These are phyloP conservation scores for Amia ocellicauda DNA, from an alignment of 2,113 vertebrate species.

Conservation along the genomic window DNA sequence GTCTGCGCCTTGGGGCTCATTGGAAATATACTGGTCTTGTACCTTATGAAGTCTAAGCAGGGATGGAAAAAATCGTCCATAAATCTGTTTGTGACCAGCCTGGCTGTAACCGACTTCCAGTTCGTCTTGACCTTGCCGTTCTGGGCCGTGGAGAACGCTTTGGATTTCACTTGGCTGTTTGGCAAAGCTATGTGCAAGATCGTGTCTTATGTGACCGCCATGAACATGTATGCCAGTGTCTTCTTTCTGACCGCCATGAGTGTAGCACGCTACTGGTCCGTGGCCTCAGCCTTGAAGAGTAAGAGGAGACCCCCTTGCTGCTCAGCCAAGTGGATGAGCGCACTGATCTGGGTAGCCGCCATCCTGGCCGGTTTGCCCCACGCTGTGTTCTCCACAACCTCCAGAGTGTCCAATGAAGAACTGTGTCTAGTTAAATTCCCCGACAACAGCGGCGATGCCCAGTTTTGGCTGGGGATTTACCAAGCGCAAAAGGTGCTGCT, in stretches of 20 bases:
- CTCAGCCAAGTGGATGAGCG: slow-evolving; percentile 70
- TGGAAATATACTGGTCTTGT: slow-evolving; percentile 87
- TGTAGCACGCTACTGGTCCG: slow-evolving; percentile 80
- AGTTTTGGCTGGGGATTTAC: slow-evolving; percentile 89
- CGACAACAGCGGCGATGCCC: slow-evolving; percentile 66
- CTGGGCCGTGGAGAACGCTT: slow-evolving; percentile 92
- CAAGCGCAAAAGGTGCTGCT: slow-evolving; percentile 89
- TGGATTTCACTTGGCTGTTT: slow-evolving; percentile 93
- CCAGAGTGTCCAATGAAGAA: slow-evolving; percentile 77
- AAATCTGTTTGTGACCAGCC: slow-evolving; percentile 88
- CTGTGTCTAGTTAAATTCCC: slow-evolving; percentile 90
- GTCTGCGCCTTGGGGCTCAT: slow-evolving; percentile 88
- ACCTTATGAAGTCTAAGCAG: slow-evolving; percentile 85
- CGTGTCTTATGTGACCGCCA: slow-evolving; percentile 84
- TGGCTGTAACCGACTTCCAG: slow-evolving; percentile 92
- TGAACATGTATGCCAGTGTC: slow-evolving; percentile 98
- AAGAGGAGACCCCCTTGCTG: slow-evolving; percentile 53
- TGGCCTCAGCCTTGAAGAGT: slow-evolving; percentile 81
- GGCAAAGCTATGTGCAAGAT: slow-evolving; percentile 94
- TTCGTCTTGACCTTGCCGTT: slow-evolving; percentile 92
- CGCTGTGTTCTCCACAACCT: slow-evolving; percentile 86
- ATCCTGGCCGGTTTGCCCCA: slow-evolving; percentile 80
- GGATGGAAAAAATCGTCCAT: slow-evolving; percentile 91
- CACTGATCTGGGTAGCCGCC: slow-evolving; percentile 77
- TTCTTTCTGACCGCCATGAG: slow-evolving; percentile 98